A percentile compares a stretch with the other conserved stretches of the same genome.
phyloP scores from a whole-genome alignment of 2,888 invertebrate genomes.

The Agriopis marginaria region DNA sequence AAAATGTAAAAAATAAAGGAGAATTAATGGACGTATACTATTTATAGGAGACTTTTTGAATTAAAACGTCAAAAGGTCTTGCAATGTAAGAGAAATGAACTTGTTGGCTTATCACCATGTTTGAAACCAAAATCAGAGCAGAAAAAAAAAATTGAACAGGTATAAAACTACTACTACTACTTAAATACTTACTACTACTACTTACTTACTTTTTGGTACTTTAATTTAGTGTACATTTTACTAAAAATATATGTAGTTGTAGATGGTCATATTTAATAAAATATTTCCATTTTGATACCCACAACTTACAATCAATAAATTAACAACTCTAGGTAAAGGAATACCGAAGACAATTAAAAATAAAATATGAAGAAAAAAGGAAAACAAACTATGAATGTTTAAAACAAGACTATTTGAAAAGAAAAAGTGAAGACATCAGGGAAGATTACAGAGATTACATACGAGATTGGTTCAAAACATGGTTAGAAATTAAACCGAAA shows the following conservation, averaged over 20 bases:
- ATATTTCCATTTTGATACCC: too few relatives aligned
- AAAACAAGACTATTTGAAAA: conserved; percentile 54
- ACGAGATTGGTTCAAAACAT: conserved; percentile 70
- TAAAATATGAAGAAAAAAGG: conserved; percentile 56
- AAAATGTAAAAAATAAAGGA: background rate
- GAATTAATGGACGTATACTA: background rate
- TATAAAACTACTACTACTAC: too few relatives aligned
- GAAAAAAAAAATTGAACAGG: conserved; percentile 51
- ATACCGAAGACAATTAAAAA: conserved; percentile 36
- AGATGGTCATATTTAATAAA: too few relatives aligned
- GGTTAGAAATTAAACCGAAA: conserved; percentile 53
- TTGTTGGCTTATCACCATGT: conserved; percentile 59
- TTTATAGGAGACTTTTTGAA: conserved; percentile 65
- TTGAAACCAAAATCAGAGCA: conserved; percentile 38
- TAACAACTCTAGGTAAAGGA: background rate
- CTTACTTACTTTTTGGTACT: too few relatives aligned
- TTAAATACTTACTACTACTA: too few relatives aligned
- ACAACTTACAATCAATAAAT: too few relatives aligned
- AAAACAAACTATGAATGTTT: conserved; percentile 46
- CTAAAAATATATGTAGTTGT: background rate
- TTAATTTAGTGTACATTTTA: too few relatives aligned
- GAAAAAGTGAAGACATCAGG: conserved; percentile 51
- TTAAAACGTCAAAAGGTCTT: conserved; percentile 61
- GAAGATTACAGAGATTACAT: conserved; percentile 67
- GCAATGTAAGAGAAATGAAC: conserved; percentile 59